These are phyloP conservation scores for Diabrotica undecimpunctata DNA, from an alignment of 1,140 invertebrate species.

Conservation along the genomic window DNA sequence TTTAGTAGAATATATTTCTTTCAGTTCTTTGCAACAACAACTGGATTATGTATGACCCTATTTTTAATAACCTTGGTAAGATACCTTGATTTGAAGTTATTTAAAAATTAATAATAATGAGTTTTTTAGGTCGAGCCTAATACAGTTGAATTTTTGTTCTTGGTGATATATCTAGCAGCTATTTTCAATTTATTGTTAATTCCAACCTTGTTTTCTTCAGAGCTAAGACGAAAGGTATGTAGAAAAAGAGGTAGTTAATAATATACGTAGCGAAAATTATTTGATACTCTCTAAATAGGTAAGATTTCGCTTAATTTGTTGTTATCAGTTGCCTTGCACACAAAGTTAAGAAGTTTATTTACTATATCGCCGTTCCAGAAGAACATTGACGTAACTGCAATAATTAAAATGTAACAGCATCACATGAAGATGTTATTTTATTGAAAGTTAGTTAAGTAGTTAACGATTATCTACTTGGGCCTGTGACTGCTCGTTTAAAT, in stretches of 20 bases:
- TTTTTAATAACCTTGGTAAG: slow-evolving; percentile 21
- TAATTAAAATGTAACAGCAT: too few relatives aligned
- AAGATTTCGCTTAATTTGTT: too few relatives aligned
- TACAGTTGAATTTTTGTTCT: slow-evolving; percentile 12
- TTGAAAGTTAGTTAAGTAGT: too few relatives aligned
- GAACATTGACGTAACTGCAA: too few relatives aligned
- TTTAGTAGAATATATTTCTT: slow-evolving; percentile 19
- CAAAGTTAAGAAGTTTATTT: too few relatives aligned
- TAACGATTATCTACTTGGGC: too few relatives aligned
- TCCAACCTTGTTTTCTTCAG: slow-evolving; percentile 13
- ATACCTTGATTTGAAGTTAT: neutral
- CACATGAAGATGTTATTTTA: too few relatives aligned
- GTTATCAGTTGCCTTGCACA: too few relatives aligned
- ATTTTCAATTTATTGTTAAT: slow-evolving; percentile 9
- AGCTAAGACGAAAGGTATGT: slow-evolving; percentile 10
- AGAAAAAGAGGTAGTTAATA: neutral
- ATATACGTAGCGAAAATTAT: too few relatives aligned
- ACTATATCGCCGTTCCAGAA: too few relatives aligned
- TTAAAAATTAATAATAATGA: neutral
- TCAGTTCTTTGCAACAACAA: slow-evolving; percentile 18
- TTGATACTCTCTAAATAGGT: too few relatives aligned
- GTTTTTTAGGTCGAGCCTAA: slow-evolving; percentile 11
- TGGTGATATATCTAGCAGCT: neutral
- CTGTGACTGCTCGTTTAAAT: too few relatives aligned
- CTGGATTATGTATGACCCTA: slow-evolving; percentile 16